These are phyloP conservation scores for Picathartes gymnocephalus DNA, from an alignment of 2,113 vertebrate genomes.

Conservation along the genomic window DNA sequence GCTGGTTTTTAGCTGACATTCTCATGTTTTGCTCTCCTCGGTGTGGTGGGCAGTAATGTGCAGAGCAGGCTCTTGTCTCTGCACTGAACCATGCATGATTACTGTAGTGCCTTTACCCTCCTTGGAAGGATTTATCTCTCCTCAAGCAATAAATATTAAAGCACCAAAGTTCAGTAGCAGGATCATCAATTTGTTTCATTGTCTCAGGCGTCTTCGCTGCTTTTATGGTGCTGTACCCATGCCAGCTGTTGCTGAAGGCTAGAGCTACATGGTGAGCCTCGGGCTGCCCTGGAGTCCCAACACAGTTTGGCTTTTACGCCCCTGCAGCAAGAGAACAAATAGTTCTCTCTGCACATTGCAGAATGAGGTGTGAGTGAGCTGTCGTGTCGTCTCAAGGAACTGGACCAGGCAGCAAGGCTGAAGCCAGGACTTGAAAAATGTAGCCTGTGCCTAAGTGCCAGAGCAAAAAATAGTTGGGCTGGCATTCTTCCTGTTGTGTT, in stretches of 20 bases:
- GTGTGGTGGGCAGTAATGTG: neutral
- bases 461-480: neutral
- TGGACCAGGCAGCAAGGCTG: neutral
- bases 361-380: conserved; percentile 52
- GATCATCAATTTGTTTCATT: neutral
- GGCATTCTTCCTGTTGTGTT: neutral
- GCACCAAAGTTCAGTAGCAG: neutral
- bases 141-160: neutral
- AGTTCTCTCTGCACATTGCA: neutral
- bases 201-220: rapidly evolving
- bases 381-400: neutral
- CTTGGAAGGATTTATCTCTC: neutral
- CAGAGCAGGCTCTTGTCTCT: neutral
- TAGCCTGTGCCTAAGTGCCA: neutral
- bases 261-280: neutral
- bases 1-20: neutral
- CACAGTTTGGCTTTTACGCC: neutral
- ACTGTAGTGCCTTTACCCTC: neutral
- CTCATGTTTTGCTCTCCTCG: neutral
- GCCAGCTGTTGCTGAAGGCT: neutral
- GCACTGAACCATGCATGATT: rapidly evolving
- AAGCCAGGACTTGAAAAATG: conserved; percentile 16
- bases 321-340: conserved; percentile 22
- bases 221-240: neutral
- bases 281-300: neutral